These are phyloP conservation scores for Ptychoptera albimana DNA, from an alignment of 2,888 invertebrate species.

Conservation along the genomic window DNA sequence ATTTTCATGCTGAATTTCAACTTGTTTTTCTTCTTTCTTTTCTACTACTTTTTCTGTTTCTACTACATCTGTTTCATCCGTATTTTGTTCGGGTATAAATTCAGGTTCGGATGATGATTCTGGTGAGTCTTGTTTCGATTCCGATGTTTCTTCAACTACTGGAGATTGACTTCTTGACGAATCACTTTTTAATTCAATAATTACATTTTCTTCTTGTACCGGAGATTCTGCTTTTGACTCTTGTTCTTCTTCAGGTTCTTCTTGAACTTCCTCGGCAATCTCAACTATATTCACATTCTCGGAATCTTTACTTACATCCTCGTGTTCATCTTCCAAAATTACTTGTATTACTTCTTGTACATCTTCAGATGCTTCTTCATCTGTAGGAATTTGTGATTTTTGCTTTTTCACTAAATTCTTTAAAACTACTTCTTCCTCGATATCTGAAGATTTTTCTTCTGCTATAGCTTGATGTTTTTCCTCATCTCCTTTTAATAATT, in stretches of 20 bases:
- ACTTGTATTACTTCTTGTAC: background rate
- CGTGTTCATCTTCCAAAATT: background rate
- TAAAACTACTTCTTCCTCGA: background rate
- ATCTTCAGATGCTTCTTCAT: background rate
- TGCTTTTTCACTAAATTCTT: background rate
- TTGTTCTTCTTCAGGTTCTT: slow-evolving; percentile 1
- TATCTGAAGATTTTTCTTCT: background rate
- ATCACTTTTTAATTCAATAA: background rate
- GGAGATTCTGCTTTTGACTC: background rate
- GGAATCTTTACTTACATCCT: background rate
- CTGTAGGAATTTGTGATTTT: background rate
- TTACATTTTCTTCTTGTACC: background rate
- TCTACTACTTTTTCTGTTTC: background rate
- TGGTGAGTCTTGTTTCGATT: background rate
- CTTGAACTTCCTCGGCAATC: background rate
- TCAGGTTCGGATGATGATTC: too few relatives aligned
- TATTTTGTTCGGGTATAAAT: background rate
- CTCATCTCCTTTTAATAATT: background rate
- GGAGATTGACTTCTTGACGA: background rate
- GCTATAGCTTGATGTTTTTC: background rate
- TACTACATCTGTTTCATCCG: background rate
- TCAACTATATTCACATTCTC: background rate
- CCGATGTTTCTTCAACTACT: background rate
- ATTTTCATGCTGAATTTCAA: background rate
- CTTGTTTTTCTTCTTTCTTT: background rate